These are phyloP conservation scores for Indicator indicator DNA, from an alignment of 2,113 vertebrate genomes.

Conservation along the genomic window DNA sequence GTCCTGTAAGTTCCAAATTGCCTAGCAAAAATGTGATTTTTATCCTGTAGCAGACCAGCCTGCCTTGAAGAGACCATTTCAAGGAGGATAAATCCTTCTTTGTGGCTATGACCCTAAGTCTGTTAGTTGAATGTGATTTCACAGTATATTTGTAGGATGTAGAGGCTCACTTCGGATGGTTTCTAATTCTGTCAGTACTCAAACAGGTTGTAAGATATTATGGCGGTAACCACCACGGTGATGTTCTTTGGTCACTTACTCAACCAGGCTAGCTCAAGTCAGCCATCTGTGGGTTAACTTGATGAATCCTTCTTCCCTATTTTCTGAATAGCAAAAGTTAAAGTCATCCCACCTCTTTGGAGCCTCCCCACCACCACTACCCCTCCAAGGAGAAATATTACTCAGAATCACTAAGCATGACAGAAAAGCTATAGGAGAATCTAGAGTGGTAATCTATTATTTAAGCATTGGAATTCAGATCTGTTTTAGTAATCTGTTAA, in stretches of 20 bases:
- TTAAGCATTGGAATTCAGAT: constrained; percentile 36
- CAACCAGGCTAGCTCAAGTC: neutral
- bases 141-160: neutral
- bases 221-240: neutral
- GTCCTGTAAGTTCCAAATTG: neutral
- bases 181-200: neutral
- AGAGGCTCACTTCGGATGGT: neutral
- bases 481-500: constrained; percentile 58
- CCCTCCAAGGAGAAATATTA: neutral
- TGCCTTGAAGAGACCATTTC: neutral
- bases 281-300: neutral
- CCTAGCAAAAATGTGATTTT: neutral
- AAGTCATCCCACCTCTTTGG: neutral
- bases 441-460: constrained; percentile 24
- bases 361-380: neutral
- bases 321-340: neutral
- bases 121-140: neutral
- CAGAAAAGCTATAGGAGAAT: constrained; percentile 47
- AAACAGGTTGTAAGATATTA: neutral
- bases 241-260: neutral
- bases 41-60: neutral
- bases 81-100: neutral
- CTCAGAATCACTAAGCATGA: constrained; percentile 36
- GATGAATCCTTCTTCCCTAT: neutral
- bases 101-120: neutral